phyloP scores from a whole-genome alignment of 2,797 vertebrate genomes.

The Jordanella pulchra region DNA sequence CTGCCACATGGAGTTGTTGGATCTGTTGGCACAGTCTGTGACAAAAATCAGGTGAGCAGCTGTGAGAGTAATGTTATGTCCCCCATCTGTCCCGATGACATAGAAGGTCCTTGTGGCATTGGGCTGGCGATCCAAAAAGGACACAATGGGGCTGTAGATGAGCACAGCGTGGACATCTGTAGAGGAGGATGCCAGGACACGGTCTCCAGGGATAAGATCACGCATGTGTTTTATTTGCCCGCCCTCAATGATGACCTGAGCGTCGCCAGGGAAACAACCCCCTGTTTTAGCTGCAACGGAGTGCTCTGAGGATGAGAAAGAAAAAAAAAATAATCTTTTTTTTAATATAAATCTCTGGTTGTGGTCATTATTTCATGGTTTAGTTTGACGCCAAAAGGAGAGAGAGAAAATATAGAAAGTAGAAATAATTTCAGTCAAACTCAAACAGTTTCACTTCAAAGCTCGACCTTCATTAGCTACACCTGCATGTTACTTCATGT shows the following conservation, averaged over 20 bases:
- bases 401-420: neutral
- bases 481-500: slow-evolving; percentile 36
- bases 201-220: slow-evolving; percentile 86
- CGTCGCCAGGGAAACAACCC: slow-evolving; percentile 90
- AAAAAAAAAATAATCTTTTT: neutral
- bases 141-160: slow-evolving; percentile 89
- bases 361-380: neutral
- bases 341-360: neutral
- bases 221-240: slow-evolving; percentile 83
- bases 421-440: slow-evolving; percentile 7
- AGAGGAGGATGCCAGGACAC: slow-evolving; percentile 86
- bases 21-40: slow-evolving; percentile 75
- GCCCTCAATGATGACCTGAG: slow-evolving; percentile 82
- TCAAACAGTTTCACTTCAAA: neutral
- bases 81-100: slow-evolving; percentile 82
- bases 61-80: slow-evolving; percentile 86
- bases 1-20: neutral
- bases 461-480: slow-evolving; percentile 13
- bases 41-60: slow-evolving; percentile 91
- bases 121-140: slow-evolving; percentile 89
- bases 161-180: slow-evolving; percentile 76
- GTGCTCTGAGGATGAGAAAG: slow-evolving; percentile 83
- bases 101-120: slow-evolving; percentile 81
- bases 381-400: neutral
- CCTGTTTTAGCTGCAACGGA: slow-evolving; percentile 97